Conservation (phyloP, 2,113 vertebrate genomes). For the Microcebus lehilahytsara region DNA sequence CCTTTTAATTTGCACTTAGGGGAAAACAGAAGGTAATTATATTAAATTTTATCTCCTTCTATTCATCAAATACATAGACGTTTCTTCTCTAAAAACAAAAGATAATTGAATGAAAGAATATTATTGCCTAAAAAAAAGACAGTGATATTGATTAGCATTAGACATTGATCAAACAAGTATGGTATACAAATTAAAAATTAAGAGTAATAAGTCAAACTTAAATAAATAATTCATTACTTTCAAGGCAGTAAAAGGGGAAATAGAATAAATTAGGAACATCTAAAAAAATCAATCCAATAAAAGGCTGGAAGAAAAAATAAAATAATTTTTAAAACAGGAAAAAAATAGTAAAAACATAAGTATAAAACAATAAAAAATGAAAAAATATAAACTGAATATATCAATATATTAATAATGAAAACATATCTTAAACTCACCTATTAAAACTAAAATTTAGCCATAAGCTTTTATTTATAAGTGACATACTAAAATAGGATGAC, state of each 20-base stretch:
- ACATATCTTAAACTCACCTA: conserved; percentile 10
- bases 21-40: neutral
- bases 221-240: neutral
- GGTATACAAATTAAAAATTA: neutral
- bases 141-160: neutral
- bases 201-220: neutral
- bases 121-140: neutral
- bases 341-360: neutral
- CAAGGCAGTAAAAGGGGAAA: neutral
- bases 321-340: neutral
- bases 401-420: neutral
- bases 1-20: neutral
- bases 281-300: neutral
- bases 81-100: neutral
- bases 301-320: neutral
- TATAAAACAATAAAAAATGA: neutral
- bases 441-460: neutral
- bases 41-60: neutral
- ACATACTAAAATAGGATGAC: neutral
- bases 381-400: neutral
- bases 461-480: neutral
- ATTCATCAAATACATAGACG: neutral
- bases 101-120: neutral
- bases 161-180: conserved; percentile 2
- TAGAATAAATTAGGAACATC: neutral